Evolutionary conservation across 2,113 vertebrate species (phyloP).

Genomic region (Podilymbus podiceps): DNA sequence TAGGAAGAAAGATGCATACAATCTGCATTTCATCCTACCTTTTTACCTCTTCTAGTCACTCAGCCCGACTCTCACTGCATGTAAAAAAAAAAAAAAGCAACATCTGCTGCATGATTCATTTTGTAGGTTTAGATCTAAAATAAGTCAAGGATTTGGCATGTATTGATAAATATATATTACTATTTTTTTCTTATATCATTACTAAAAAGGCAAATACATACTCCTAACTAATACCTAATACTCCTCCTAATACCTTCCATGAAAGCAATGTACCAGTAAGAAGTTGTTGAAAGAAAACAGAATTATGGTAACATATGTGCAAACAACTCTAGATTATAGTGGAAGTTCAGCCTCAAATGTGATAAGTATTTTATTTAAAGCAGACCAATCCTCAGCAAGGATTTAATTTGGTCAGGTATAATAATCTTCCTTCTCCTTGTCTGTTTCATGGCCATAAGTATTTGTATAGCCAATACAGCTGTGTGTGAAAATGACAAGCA

Average conservation of each 20-base stretch:
- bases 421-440: background rate
- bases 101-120: background rate
- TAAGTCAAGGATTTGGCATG: background rate
- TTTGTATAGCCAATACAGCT: background rate
- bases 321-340: background rate
- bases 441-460: background rate
- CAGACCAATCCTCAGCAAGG: background rate
- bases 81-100: background rate
- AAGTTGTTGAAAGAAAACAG: background rate
- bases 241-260: background rate
- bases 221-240: background rate
- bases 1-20: background rate
- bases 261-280: background rate
- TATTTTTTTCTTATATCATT: background rate
- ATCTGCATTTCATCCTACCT: background rate
- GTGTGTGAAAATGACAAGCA: background rate
- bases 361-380: background rate
- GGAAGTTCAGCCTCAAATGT: background rate
- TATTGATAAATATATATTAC: background rate
- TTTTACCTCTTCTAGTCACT: background rate
- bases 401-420: background rate
- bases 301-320: background rate
- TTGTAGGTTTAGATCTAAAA: background rate
- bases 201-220: background rate
- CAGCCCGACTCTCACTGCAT: background rate